A percentile compares a stretch with the other conserved stretches of the same genome.
Conservation (phyloP, 2,113 vertebrate species). For the Paracanthobrama guichenoti region DNA sequence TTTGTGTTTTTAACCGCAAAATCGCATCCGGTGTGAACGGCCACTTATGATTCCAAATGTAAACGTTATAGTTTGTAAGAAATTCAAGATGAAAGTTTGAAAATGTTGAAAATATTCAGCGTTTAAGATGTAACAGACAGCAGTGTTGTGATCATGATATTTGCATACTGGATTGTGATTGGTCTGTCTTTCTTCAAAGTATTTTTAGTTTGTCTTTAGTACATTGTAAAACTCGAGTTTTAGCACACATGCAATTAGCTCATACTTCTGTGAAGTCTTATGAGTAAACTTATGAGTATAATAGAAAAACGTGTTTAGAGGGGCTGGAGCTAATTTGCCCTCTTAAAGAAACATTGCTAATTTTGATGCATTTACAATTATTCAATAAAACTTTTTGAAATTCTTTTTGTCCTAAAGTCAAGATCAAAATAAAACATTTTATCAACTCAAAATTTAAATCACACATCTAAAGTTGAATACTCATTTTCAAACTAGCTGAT, state of each 20-base stretch:
- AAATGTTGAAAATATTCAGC: not conserved
- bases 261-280: not conserved
- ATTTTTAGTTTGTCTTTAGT: not conserved
- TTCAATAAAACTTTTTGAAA: not conserved
- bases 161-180: not conserved
- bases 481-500: not conserved
- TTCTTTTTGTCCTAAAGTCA: not conserved
- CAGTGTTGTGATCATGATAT: not conserved
- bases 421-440: too few relatives aligned
- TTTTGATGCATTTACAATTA: not conserved
- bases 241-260: not conserved
- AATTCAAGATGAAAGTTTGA: not conserved
- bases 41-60: not conserved
- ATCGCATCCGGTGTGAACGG: too few relatives aligned
- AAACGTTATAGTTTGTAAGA: not conserved
- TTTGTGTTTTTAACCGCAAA: too few relatives aligned
- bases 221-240: not conserved
- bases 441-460: too few relatives aligned
- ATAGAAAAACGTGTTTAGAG: not conserved
- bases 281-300: not conserved
- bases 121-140: not conserved
- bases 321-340: not conserved
- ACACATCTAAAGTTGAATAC: too few relatives aligned
- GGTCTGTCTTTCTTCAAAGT: not conserved
- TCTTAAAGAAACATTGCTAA: not conserved